Evolutionary conservation across 2,113 vertebrate genomes (phyloP).

Genomic region (Pseudonaja textilis): DNA sequence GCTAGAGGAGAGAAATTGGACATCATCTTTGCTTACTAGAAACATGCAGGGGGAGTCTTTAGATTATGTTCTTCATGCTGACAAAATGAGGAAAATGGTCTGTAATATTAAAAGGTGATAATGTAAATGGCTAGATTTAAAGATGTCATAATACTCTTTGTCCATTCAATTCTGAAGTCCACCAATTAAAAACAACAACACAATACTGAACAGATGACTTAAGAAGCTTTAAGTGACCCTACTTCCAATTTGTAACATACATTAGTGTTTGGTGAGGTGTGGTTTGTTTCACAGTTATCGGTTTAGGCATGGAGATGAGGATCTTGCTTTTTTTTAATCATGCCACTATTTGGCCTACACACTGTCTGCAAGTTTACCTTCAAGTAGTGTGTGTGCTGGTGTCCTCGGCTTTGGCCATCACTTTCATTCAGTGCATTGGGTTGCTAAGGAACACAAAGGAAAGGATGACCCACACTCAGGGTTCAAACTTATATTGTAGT

Average conservation of each 20-base stretch:
- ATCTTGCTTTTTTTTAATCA: background rate
- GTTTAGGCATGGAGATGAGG: background rate
- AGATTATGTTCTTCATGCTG: background rate
- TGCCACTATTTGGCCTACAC: conserved; percentile 6
- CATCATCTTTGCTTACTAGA: background rate
- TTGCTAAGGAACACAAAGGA: conserved; percentile 51
- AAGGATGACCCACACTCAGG: conserved; percentile 7
- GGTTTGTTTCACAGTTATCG: background rate
- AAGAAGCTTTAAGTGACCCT: background rate
- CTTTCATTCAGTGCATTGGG: conserved; percentile 52
- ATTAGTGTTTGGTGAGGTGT: background rate
- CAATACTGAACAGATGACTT: background rate
- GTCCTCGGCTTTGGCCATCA: conserved; percentile 37
- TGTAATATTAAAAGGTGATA: background rate
- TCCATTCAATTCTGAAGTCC: background rate
- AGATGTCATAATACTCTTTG: background rate
- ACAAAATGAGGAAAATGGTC: background rate
- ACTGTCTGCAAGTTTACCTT: conserved; percentile 50
- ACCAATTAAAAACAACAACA: background rate
- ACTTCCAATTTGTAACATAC: background rate
- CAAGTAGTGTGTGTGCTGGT: conserved; percentile 26
- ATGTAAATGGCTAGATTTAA: background rate
- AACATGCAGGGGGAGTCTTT: background rate
- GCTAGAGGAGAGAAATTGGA: background rate
- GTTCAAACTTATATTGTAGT: conserved; percentile 17